Evolutionary conservation across 2,888 invertebrate species (phyloP).

Genomic region (Heterodera filipjevi): DNA sequence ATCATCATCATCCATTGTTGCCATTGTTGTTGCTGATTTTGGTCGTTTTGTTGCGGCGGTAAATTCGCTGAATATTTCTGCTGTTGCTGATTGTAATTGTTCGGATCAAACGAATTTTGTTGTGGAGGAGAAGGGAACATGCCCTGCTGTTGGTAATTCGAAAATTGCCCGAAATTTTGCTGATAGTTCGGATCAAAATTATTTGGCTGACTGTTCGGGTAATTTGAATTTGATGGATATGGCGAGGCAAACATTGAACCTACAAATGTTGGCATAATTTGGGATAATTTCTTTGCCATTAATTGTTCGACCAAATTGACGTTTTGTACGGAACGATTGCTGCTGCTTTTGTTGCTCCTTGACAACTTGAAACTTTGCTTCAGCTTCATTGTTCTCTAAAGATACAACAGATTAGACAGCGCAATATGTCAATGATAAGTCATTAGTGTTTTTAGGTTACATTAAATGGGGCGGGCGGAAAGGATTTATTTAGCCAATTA

Average conservation of each 20-base stretch:
- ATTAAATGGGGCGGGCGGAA: too few relatives aligned
- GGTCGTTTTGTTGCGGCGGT: not conserved
- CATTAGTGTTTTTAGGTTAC: too few relatives aligned
- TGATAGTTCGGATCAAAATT: not conserved
- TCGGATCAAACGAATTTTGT: not conserved
- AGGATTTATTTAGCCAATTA: too few relatives aligned
- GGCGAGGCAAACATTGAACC: not conserved
- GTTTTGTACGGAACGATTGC: not conserved
- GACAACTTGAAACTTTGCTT: not conserved
- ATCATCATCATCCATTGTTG: not conserved
- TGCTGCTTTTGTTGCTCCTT: not conserved
- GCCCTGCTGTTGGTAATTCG: not conserved
- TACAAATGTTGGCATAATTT: not conserved
- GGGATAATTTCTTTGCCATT: too few relatives aligned
- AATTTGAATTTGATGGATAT: not conserved
- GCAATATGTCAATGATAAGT: too few relatives aligned
- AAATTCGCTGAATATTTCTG: not conserved
- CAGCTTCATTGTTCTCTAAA: not conserved
- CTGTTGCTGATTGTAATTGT: not conserved
- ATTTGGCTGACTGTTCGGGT: not conserved
- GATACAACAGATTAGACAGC: not conserved
- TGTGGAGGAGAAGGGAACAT: not conserved
- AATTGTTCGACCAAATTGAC: not conserved
- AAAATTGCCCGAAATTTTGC: not conserved
- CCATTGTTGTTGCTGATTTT: not conserved